Base-by-base conservation (phyloP, 2,113 vertebrate species). In the Gopherus evgoodei region DNA sequence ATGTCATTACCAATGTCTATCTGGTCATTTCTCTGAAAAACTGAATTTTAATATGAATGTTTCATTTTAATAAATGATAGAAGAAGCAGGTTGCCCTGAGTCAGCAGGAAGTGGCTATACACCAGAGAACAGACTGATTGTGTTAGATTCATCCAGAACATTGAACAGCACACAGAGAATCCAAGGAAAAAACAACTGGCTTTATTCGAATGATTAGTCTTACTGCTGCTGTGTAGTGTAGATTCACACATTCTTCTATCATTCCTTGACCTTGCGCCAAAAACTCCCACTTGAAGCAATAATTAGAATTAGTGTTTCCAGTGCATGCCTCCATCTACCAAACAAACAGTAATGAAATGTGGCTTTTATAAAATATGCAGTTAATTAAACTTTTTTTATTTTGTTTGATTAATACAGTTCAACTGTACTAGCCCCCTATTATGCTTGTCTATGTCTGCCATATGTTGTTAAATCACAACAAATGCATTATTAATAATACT, bases 221-320 rank as follows among this genome's bases (percentile, higher is more conserved):
- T 96, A 97, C 98, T 97, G 98, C 98, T 95, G 96, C 95, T 94
- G 97, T 94, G 92, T 94, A 97, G 97, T 97, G 96, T 97, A 98
- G 96, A 98, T 98, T 98, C 98, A 98, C 98, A 98, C 98, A 97
- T 98, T 98, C 98, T 98, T 98, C 97, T 98, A 98, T 99, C 98
- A 98, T 98, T 98, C 98, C 94, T 98, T 98, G 98, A 98, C 98
- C 98, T 98, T 95, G 97, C 98, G 98, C 98, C 98, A 98, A 98
- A 98, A 98, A 97, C 98, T 98, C 98, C 98, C 96, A 98, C 98
- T 98, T 98, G 98, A 97, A 98, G 98, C 98, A 98, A 98, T 98
- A 98, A 98, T 98, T 98, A 98, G 98, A 98, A 98, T 98, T 98
- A 98, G 98, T 98, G 98, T 98, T 98, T 98, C 98, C 98, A 98